Conservation (phyloP, 2,113 vertebrate genomes). For the Oncorhynchus clarkii region DNA sequence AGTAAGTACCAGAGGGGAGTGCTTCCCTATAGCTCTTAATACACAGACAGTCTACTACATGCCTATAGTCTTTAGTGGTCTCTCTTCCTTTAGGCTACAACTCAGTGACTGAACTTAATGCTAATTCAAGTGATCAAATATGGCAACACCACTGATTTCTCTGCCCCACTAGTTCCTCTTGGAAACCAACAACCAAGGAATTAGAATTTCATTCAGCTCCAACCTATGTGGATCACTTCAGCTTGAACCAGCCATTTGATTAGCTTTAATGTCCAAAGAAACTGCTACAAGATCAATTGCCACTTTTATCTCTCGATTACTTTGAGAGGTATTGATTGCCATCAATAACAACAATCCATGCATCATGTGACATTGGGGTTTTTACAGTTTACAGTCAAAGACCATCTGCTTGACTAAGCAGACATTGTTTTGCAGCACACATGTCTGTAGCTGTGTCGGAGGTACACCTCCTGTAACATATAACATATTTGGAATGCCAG, state of each 20-base stretch:
- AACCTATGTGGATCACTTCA: not conserved
- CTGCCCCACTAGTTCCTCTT: not conserved
- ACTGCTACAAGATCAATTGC: not conserved
- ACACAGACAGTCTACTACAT: not conserved
- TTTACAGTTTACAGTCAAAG: conserved; percentile 21
- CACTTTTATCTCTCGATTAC: not conserved
- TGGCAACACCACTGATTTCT: not conserved
- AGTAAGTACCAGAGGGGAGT: not conserved
- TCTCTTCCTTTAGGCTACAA: not conserved
- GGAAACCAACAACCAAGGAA: not conserved
- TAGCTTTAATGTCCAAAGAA: not conserved
- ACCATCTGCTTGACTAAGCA: conserved; percentile 30
- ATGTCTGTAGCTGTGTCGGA: conserved; percentile 31
- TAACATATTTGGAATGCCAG: conserved; percentile 52
- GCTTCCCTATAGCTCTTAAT: not conserved
- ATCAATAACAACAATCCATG: not conserved
- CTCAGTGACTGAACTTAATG: not conserved
- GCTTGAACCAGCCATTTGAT: not conserved
- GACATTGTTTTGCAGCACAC: conserved; percentile 18
- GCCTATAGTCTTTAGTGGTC: not conserved
- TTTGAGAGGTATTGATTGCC: not conserved
- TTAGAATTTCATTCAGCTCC: not conserved
- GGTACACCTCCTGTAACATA: conserved; percentile 24
- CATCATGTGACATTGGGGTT: not conserved
- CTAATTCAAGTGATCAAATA: not conserved